Conservation (phyloP, 2,797 vertebrate species). For the Sciaenops ocellatus region DNA sequence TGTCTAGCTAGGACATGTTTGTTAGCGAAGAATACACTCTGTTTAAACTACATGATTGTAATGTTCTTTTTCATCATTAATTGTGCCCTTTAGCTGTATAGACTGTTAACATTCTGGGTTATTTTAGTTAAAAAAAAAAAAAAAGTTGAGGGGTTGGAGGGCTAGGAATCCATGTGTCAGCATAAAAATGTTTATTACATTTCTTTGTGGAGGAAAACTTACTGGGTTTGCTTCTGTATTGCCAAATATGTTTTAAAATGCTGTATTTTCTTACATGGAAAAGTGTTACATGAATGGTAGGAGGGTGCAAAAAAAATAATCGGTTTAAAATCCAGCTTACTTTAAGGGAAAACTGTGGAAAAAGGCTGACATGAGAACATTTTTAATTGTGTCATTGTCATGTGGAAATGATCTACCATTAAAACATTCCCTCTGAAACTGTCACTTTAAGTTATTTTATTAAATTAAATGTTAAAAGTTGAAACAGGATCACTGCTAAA, state of each 20-base stretch:
- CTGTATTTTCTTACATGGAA: constrained; percentile 88
- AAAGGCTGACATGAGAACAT: constrained; percentile 80
- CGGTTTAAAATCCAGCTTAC: constrained; percentile 72
- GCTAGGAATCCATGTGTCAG: constrained; percentile 77
- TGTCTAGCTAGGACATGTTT: constrained; percentile 69
- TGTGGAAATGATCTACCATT: constrained; percentile 88
- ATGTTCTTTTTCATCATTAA: constrained; percentile 58
- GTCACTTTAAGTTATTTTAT: constrained; percentile 49
- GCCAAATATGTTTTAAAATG: constrained; percentile 87
- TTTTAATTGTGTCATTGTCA: constrained; percentile 84
- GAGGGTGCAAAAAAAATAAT: constrained; percentile 64
- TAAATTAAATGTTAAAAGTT: constrained; percentile 16
- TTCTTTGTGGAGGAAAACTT: constrained; percentile 80
- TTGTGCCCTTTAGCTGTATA: constrained; percentile 81
- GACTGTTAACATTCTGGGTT: constrained; percentile 84
- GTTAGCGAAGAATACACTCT: constrained; percentile 63
- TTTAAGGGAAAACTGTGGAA: constrained; percentile 76
- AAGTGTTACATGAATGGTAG: constrained; percentile 84
- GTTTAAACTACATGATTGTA: constrained; percentile 78
- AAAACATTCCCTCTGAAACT: constrained; percentile 89
- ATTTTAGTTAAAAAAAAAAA: constrained; percentile 72
- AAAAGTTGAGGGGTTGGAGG: constrained; percentile 68
- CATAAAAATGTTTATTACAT: constrained; percentile 73
- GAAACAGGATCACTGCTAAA: background rate
- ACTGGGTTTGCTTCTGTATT: constrained; percentile 86